phyloP scores from a whole-genome alignment of 2,888 invertebrate genomes.

The Epiblema foenella region DNA sequence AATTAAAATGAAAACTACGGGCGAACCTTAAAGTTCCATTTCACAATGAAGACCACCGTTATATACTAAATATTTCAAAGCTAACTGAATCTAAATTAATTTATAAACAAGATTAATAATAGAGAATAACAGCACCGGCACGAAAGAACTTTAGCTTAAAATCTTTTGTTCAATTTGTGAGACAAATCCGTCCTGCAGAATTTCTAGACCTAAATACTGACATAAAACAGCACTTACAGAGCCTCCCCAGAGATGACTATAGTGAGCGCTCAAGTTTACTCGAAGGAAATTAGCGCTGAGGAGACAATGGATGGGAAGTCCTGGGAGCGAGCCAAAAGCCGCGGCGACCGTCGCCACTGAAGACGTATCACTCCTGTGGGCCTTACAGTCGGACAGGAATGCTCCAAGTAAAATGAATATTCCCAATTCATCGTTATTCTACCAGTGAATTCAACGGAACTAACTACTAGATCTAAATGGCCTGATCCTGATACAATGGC shows the following conservation, averaged over 20 bases:
- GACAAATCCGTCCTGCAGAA: background rate
- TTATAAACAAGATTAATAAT: conserved; percentile 4
- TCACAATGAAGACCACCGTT: conserved; percentile 2
- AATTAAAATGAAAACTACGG: conserved; percentile 12
- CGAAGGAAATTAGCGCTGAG: conserved; percentile 43
- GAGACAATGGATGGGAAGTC: conserved; percentile 44
- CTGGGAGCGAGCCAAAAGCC: conserved; percentile 41
- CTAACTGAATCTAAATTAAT: background rate
- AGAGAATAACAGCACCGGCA: background rate
- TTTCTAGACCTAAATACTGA: conserved; percentile 32
- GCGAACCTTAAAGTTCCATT: conserved; percentile 5
- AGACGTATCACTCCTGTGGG: conserved; percentile 43
- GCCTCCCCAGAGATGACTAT: conserved; percentile 39
- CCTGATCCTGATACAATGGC: background rate
- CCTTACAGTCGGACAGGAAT: conserved; percentile 14
- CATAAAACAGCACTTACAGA: conserved; percentile 36
- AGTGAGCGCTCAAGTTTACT: conserved; percentile 43
- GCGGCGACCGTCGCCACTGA: conserved; percentile 35
- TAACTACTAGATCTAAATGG: background rate
- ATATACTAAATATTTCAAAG: conserved; percentile 17
- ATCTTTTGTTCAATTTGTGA: background rate
- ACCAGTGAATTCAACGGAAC: conserved; percentile 9
- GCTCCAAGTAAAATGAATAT: conserved; percentile 35
- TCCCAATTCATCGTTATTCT: conserved; percentile 5
- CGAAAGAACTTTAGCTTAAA: conserved; percentile 7